Conservation (phyloP, 1,140 invertebrate species). For the Papilio dardanus region DNA sequence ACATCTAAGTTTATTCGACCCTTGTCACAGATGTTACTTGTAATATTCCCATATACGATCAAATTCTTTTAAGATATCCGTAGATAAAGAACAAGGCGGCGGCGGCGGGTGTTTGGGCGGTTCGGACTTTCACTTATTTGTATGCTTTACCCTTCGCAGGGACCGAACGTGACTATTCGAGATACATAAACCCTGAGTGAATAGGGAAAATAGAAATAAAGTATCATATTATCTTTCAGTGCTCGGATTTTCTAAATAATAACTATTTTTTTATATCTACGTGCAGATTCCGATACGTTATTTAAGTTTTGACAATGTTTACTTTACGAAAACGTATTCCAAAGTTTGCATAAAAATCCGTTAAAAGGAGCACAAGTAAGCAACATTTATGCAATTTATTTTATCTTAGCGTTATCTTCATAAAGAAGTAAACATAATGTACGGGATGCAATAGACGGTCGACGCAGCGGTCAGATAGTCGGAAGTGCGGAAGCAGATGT, state of each 20-base stretch:
- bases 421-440: conserved; percentile 8
- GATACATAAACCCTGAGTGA: conserved; percentile 82
- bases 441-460: neutral
- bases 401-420: neutral
- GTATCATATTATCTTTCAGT: conserved; percentile 78
- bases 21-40: conserved; percentile 79
- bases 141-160: conserved; percentile 77
- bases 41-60: conserved; percentile 81
- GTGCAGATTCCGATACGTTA: too few relatives aligned
- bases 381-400: too few relatives aligned
- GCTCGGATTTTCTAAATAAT: conserved; percentile 70
- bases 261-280: conserved; percentile 59
- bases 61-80: conserved; percentile 81
- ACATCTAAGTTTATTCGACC: conserved; percentile 78
- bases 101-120: conserved; percentile 73
- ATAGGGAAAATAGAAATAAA: conserved; percentile 83
- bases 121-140: conserved; percentile 81
- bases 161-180: conserved; percentile 80
- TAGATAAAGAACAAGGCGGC: conserved; percentile 78
- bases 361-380: too few relatives aligned
- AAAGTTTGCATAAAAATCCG: too few relatives aligned
- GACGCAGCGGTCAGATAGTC: conserved; percentile 27
- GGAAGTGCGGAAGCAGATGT: conserved; percentile 38
- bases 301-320: too few relatives aligned
- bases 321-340: too few relatives aligned